Conservation (phyloP, 2,888 invertebrate genomes). For the Kryphioiulus occultus region DNA sequence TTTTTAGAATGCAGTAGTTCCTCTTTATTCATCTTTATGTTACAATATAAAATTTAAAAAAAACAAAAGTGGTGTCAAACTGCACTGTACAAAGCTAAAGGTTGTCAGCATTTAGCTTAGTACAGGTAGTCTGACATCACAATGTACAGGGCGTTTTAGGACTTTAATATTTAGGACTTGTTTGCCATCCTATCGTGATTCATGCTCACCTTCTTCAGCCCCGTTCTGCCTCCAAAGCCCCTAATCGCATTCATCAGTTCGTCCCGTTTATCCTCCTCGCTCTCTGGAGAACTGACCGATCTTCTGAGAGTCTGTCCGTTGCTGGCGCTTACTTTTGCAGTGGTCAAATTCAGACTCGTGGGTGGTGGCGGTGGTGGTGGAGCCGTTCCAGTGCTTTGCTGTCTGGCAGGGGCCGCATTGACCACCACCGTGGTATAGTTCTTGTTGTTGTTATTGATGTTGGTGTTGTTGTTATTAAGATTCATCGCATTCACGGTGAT, state of each 20-base stretch:
- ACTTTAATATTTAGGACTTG: too few relatives aligned
- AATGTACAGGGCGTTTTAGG: too few relatives aligned
- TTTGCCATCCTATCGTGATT: too few relatives aligned
- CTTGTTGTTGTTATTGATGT: neutral
- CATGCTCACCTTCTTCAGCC: constrained; percentile 50
- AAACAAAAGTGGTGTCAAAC: too few relatives aligned
- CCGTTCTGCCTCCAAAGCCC: constrained; percentile 69
- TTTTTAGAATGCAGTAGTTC: too few relatives aligned
- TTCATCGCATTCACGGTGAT: neutral
- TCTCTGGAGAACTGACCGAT: neutral
- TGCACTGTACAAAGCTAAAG: too few relatives aligned
- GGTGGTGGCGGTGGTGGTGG: constrained; percentile 47
- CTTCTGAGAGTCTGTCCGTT: neutral
- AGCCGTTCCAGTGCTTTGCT: neutral
- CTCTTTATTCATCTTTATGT: too few relatives aligned
- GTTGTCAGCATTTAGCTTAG: too few relatives aligned
- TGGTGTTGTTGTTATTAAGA: neutral
- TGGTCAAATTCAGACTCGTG: neutral
- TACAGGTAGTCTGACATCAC: too few relatives aligned
- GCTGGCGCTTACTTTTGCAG: neutral
- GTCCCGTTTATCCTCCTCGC: constrained; percentile 69
- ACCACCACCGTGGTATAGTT: neutral
- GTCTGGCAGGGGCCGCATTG: neutral
- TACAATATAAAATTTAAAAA: too few relatives aligned
- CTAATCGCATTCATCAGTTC: constrained; percentile 75